Conservation (phyloP, 2,888 invertebrate species). For the Dryobota labecula region DNA sequence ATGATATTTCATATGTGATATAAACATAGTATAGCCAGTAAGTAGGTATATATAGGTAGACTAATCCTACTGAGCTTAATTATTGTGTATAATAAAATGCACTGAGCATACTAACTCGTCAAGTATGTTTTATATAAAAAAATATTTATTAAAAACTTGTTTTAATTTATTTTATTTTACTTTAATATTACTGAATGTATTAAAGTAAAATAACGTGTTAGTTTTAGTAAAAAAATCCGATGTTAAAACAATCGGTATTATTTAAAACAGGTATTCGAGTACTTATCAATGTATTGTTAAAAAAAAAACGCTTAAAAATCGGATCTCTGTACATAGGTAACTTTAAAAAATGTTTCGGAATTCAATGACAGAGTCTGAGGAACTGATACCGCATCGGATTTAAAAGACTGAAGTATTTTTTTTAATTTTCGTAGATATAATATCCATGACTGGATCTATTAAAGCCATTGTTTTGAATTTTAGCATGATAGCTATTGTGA, state of each 20-base stretch:
- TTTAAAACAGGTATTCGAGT: constrained; percentile 73
- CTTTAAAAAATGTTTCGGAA: constrained; percentile 59
- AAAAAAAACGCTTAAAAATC: constrained; percentile 65
- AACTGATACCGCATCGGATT: constrained; percentile 81
- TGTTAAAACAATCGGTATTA: constrained; percentile 78
- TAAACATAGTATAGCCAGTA: constrained; percentile 83
- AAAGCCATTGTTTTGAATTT: constrained; percentile 81
- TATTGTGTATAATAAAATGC: constrained; percentile 72
- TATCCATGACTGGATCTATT: constrained; percentile 82
- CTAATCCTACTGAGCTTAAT: constrained; percentile 72
- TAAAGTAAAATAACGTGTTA: constrained; percentile 78
- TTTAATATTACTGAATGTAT: constrained; percentile 72
- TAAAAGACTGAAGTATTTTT: constrained; percentile 87
- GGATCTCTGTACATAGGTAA: constrained; percentile 67
- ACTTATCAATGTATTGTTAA: constrained; percentile 61
- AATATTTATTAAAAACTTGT: constrained; percentile 83
- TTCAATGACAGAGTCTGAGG: constrained; percentile 69
- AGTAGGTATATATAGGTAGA: constrained; percentile 80
- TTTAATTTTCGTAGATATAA: constrained; percentile 79
- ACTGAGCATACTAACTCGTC: constrained; percentile 76
- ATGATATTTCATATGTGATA: constrained; percentile 90
- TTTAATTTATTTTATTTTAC: constrained; percentile 80
- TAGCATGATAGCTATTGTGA: constrained; percentile 85
- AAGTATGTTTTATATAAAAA: constrained; percentile 72
- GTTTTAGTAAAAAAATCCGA: constrained; percentile 79